Percentiles rank a stretch among this genome's conserved stretches.
phyloP scores from a whole-genome alignment of 2,888 invertebrate genomes.

The Diadromus collaris region DNA sequence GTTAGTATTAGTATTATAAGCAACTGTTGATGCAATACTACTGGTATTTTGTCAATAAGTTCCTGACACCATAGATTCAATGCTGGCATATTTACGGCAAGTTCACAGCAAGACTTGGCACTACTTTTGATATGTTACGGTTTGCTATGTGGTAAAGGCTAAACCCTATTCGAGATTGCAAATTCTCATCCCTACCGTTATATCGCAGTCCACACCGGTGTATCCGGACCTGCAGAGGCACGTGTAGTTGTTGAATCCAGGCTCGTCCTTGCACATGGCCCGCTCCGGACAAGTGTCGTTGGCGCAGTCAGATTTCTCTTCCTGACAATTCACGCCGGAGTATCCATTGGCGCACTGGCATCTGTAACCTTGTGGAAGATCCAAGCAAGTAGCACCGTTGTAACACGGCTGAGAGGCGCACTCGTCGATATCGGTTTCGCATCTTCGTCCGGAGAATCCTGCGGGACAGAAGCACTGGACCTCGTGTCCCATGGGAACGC shows the following conservation, averaged over 20 bases:
- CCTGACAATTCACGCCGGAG: conserved; percentile 96
- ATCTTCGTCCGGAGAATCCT: conserved; percentile 95
- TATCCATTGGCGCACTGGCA: conserved; percentile 94
- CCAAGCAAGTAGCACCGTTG: conserved; percentile 95
- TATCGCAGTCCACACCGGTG: conserved; percentile 95
- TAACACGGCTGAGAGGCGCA: conserved; percentile 97
- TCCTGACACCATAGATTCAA: too few relatives aligned
- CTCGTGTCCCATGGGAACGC: conserved; percentile 93
- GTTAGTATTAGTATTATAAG: too few relatives aligned
- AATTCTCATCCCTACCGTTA: conserved; percentile 84
- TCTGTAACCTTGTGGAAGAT: conserved; percentile 94
- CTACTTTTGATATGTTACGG: too few relatives aligned
- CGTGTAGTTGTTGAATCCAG: conserved; percentile 92
- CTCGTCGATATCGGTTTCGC: conserved; percentile 97
- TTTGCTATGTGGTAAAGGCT: too few relatives aligned
- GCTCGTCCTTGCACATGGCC: conserved; percentile 98
- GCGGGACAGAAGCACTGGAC: conserved; percentile 97
- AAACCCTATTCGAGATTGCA: neutral
- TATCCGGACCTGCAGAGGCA: conserved; percentile 97
- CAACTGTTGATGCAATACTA: too few relatives aligned
- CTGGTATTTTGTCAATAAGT: too few relatives aligned
- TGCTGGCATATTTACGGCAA: too few relatives aligned
- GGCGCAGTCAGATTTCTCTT: conserved; percentile 93
- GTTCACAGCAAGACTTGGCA: too few relatives aligned
- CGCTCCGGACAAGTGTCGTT: conserved; percentile 96